Percentiles rank a stretch among this genome's conserved stretches.
Conservation (phyloP, 2,797 vertebrate species). For the Rhabdomys pumilio region DNA sequence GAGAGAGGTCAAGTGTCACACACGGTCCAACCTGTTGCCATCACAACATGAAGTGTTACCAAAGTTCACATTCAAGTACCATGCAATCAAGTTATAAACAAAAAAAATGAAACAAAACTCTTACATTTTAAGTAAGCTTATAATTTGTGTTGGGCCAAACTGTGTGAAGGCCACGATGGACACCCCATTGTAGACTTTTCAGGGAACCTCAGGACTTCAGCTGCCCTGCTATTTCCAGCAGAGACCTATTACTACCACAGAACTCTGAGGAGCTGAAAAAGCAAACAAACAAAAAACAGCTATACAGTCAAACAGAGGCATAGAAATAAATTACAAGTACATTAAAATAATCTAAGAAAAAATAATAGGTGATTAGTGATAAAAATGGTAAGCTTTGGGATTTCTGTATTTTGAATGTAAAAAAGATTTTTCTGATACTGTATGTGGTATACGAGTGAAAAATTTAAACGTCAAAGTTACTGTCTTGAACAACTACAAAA, state of each 20-base stretch:
- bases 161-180: not conserved
- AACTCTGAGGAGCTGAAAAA: slow-evolving; percentile 52
- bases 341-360: slow-evolving; percentile 37
- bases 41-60: not conserved
- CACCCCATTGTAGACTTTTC: not conserved
- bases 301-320: not conserved
- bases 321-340: not conserved
- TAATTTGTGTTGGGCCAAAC: not conserved
- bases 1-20: not conserved
- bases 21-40: not conserved
- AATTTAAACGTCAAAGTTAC: slow-evolving; percentile 23
- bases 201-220: not conserved
- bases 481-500: not conserved
- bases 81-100: not conserved
- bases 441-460: not conserved
- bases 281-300: not conserved
- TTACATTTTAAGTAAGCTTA: not conserved
- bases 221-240: not conserved
- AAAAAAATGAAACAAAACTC: not conserved
- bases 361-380: not conserved
- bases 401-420: slow-evolving; percentile 23
- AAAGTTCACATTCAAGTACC: not conserved
- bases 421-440: slow-evolving; percentile 29
- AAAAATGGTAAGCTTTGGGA: not conserved
- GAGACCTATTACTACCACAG: not conserved